Conservation (phyloP, 1,140 invertebrate genomes). For the Aphaenogaster floridana region DNA sequence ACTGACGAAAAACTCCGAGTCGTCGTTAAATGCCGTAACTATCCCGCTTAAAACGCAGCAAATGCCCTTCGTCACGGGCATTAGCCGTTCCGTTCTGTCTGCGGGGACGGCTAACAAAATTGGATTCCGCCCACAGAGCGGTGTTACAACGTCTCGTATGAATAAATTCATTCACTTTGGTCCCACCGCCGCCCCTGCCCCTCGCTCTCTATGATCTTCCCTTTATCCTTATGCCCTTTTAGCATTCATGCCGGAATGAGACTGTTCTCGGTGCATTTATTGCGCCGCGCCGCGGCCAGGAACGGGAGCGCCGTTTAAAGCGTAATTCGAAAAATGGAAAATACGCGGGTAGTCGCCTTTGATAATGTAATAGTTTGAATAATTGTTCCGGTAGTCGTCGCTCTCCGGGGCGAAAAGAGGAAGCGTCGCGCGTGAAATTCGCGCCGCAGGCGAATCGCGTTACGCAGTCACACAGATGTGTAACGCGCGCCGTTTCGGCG, state of each 20-base stretch:
- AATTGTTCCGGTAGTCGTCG: slow-evolving; percentile 50
- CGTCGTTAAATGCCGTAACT: slow-evolving; percentile 58
- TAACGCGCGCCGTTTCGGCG: not conserved
- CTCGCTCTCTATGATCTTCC: slow-evolving; percentile 52
- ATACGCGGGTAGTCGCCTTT: slow-evolving; percentile 47
- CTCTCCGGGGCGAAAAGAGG: not conserved
- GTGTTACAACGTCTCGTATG: slow-evolving; percentile 63
- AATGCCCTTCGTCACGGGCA: slow-evolving; percentile 50
- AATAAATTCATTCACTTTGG: slow-evolving; percentile 63
- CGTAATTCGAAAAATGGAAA: slow-evolving; percentile 57
- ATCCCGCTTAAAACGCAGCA: slow-evolving; percentile 54
- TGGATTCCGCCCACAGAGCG: slow-evolving; percentile 60
- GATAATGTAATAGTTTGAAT: slow-evolving; percentile 56
- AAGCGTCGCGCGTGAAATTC: slow-evolving; percentile 47
- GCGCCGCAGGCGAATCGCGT: slow-evolving; percentile 14
- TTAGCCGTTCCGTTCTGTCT: slow-evolving; percentile 58
- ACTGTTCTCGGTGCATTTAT: slow-evolving; percentile 60
- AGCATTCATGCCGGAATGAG: slow-evolving; percentile 57
- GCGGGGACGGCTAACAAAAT: slow-evolving; percentile 58
- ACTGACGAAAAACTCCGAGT: slow-evolving; percentile 41
- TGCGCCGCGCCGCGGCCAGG: slow-evolving; percentile 13
- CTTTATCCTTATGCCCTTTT: slow-evolving; percentile 61
- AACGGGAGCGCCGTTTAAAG: slow-evolving; percentile 40
- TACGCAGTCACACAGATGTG: slow-evolving; percentile 31
- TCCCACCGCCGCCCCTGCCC: slow-evolving; percentile 14